These are phyloP conservation scores for Tipula lateralis DNA, from an alignment of 2,888 invertebrate genomes.

Conservation along the genomic window DNA sequence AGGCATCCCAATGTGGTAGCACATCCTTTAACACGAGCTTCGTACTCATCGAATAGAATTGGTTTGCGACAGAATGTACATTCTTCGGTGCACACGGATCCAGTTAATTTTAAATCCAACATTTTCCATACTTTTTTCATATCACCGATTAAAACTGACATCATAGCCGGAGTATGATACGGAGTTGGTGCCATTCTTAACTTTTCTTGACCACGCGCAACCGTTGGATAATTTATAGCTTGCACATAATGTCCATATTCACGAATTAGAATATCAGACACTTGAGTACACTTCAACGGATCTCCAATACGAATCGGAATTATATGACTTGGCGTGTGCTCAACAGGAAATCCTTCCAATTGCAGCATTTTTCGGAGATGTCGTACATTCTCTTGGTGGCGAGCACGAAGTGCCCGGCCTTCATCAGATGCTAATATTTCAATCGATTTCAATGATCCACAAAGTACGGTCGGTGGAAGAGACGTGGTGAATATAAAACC, in stretches of 20 bases:
- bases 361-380: slow-evolving; percentile 75
- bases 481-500: slow-evolving; percentile 98
- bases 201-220: slow-evolving; percentile 87
- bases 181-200: slow-evolving; percentile 92
- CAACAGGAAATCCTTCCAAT: slow-evolving; percentile 76
- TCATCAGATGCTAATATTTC: slow-evolving; percentile 81
- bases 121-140: slow-evolving; percentile 76
- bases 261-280: slow-evolving; percentile 79
- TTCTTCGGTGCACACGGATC: slow-evolving; percentile 53
- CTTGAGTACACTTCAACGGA: slow-evolving; percentile 70
- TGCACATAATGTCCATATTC: slow-evolving; percentile 91
- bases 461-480: slow-evolving; percentile 86
- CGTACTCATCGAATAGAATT: slow-evolving; percentile 52
- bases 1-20: slow-evolving; percentile 47
- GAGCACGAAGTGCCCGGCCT: slow-evolving; percentile 67
- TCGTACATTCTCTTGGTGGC: slow-evolving; percentile 81
- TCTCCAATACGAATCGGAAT: slow-evolving; percentile 92
- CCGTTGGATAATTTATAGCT: slow-evolving; percentile 98
- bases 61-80: slow-evolving; percentile 60
- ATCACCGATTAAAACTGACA: slow-evolving; percentile 75
- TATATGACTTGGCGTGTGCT: slow-evolving; percentile 90
- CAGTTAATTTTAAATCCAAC: slow-evolving; percentile 64
- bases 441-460: slow-evolving; percentile 80
- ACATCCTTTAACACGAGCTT: slow-evolving; percentile 47
- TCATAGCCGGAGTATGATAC: slow-evolving; percentile 79